Evolutionary conservation across 1,140 invertebrate genomes (phyloP), one percentile per base, ranked within the genome.

Genomic region (Cydia pomonella): DNA sequence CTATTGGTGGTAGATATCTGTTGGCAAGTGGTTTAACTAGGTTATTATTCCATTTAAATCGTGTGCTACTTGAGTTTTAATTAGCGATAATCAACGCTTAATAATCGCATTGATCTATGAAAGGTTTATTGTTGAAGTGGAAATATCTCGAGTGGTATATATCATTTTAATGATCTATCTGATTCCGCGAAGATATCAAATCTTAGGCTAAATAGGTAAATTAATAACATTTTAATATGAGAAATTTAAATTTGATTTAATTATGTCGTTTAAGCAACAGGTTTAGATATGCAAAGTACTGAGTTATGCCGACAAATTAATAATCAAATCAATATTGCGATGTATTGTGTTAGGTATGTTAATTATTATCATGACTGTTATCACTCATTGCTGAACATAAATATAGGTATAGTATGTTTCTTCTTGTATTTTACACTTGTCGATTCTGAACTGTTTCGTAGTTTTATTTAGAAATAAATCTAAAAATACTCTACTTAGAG

Each of bases 1-100:
- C 33, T 38, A 38, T 38, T 38, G 7, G 33, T 77, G 73, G 44
- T 74, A 74, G 83, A 83, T 87, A 85, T 89, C 84, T 85, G 76
- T 82, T 75, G 62, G 77, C 77, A 75, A 86, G 82, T 87, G 82
- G 81, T 84, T 87, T 85, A 90, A 91, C 87, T 92, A 84, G 90
- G 87, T 89, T 92, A 92, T 86, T 88, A 92, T 86, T 88, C 82
- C 82, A 85, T 87, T 86, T 87, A 89, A 84, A 92, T 88, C 87
- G 84, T 76, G 78, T 75, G 73, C 76, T 84, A 88, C 89, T 92
- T 79, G 80, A 92, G 85, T 84, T 83, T 85, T 88, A 87, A 86
- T 91, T 87, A 83, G 80, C 82, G 90, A 91, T 92, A 85, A 92
- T 91, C 85, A 82, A 76, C 21, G 79, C 80, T 79, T 82, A 81